These are phyloP conservation scores for Drosophila guanche DNA, from an alignment of 1,140 invertebrate genomes.

Conservation along the genomic window DNA sequence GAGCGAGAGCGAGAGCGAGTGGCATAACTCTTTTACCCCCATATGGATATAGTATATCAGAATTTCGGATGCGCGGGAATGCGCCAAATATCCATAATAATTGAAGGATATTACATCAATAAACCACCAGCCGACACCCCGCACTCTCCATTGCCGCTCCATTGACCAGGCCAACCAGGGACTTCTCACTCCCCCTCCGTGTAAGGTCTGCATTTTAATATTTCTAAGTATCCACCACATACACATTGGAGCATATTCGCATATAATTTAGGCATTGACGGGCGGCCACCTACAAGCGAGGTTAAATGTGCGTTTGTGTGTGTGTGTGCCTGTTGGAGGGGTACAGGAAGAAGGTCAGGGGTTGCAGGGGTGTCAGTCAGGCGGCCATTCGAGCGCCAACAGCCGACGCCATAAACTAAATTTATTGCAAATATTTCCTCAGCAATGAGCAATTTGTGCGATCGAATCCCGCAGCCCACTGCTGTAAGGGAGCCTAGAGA, in stretches of 20 bases:
- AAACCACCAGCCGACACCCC: conserved; percentile 44
- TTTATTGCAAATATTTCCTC: conserved; percentile 83
- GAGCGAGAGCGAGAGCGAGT: no score
- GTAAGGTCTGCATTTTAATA: conserved; percentile 76
- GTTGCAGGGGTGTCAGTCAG: conserved; percentile 61
- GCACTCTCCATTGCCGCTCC: neutral
- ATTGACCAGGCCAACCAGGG: conserved; percentile 12
- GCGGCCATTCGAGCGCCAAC: conserved; percentile 59
- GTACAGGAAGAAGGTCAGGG: no score
- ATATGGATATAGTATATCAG: conserved; percentile 35
- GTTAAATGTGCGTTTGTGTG: conserved; percentile 40
- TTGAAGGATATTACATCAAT: conserved; percentile 83
- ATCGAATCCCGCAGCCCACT: conserved; percentile 62
- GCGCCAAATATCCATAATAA: conserved; percentile 82
- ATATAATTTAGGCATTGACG: conserved; percentile 83
- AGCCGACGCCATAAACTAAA: conserved; percentile 80
- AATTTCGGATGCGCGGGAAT: conserved; percentile 58
- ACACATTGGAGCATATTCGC: conserved; percentile 45
- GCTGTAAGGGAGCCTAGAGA: conserved; percentile 13
- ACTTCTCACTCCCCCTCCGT: conserved; percentile 17
- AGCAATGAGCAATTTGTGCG: conserved; percentile 83
- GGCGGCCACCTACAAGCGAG: conserved; percentile 50
- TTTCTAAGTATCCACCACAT: conserved; percentile 63
- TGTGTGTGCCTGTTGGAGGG: neutral
- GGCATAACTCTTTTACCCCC: conserved; percentile 37